Percentiles rank a stretch among this genome's conserved stretches.
Evolutionary conservation across 2,113 vertebrate species (phyloP).

Genomic region (Sinocyclocheilus grahami): DNA sequence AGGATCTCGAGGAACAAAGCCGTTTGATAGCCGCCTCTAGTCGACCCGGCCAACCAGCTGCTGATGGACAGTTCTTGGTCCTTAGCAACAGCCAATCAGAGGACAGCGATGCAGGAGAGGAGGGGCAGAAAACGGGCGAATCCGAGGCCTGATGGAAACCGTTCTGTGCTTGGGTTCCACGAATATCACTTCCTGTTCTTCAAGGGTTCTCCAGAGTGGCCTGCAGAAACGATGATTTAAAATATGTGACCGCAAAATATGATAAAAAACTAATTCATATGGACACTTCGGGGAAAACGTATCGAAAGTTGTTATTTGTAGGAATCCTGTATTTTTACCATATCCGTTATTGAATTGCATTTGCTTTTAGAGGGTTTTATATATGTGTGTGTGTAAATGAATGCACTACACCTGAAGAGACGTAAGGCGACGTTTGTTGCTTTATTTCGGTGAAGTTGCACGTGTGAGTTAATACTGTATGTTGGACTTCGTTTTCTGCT

Average conservation of each 20-base stretch:
- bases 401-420: constrained; percentile 39
- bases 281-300: constrained; percentile 23
- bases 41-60: constrained; percentile 80
- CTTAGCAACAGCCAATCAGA: constrained; percentile 94
- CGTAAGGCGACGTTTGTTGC: constrained; percentile 9
- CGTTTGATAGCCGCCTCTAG: constrained; percentile 94
- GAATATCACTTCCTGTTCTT: constrained; percentile 20
- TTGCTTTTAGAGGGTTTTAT: constrained; percentile 35
- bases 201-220: neutral
- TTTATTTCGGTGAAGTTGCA: constrained; percentile 36
- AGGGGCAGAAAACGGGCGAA: constrained; percentile 88
- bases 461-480: constrained; percentile 50
- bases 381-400: constrained; percentile 39
- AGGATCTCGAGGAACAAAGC: constrained; percentile 98
- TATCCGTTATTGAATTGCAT: constrained; percentile 54
- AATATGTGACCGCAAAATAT: constrained; percentile 32
- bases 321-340: constrained; percentile 66
- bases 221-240: constrained; percentile 19
- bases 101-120: constrained; percentile 89
- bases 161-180: neutral
- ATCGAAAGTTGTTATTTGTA: constrained; percentile 55
- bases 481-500: constrained; percentile 1
- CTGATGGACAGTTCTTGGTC: constrained; percentile 89
- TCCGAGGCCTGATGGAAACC: constrained; percentile 84
- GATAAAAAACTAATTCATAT: neutral